Conservation (phyloP, 92 coral and sea anemone genomes). For the Palythoa heliodiscus region DNA sequence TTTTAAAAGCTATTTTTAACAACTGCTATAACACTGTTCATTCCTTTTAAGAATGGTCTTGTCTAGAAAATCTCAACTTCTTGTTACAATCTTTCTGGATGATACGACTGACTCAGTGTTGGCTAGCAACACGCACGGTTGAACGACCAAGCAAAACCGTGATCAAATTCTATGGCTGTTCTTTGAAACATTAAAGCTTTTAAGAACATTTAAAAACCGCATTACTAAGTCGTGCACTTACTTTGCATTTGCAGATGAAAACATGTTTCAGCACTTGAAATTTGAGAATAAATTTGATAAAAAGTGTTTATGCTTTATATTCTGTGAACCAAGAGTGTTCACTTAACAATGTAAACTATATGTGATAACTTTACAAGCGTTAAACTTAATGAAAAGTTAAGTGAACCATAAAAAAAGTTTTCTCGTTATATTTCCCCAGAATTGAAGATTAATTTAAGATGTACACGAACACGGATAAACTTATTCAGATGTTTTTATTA, state of each 20-base stretch:
- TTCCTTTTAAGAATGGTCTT: background rate
- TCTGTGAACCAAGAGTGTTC: conserved; percentile 18
- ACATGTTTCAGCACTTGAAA: background rate
- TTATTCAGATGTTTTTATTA: conserved; percentile 43
- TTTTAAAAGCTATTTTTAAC: conserved; percentile 4
- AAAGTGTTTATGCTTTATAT: conserved; percentile 30
- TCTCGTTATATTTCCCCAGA: conserved; percentile 66
- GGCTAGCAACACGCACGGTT: background rate
- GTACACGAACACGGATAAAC: conserved; percentile 46
- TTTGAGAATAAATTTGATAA: conserved; percentile 37
- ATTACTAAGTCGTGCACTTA: conserved; percentile 26
- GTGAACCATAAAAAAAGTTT: conserved; percentile 46
- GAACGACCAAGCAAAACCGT: background rate
- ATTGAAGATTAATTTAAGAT: conserved; percentile 69
- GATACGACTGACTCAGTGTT: background rate
- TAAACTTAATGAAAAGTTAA: conserved; percentile 38
- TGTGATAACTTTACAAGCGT: conserved; percentile 44
- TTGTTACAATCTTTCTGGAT: background rate
- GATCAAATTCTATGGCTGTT: conserved; percentile 14
- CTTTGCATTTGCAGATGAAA: conserved; percentile 29
- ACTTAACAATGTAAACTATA: conserved; percentile 9
- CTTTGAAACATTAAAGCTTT: conserved; percentile 35
- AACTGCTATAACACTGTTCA: background rate
- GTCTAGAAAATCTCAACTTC: background rate
- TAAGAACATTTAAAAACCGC: conserved; percentile 38